Conservation (phyloP, 92 coral and sea anemone species). For the Porites rus region DNA sequence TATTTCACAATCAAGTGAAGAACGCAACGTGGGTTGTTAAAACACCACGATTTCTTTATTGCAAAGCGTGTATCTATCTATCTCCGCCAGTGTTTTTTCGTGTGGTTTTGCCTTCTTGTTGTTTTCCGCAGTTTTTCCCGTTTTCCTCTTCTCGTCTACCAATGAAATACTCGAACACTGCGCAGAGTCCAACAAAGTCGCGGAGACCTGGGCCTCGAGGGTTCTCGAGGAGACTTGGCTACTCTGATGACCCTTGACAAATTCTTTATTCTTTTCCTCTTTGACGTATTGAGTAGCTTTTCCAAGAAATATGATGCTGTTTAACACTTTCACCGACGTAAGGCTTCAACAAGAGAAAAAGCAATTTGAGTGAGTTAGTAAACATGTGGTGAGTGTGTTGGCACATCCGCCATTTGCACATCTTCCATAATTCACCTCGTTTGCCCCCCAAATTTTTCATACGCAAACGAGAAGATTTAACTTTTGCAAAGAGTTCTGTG, state of each 20-base stretch:
- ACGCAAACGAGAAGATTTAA: too few relatives aligned
- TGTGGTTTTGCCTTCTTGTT: slow-evolving; percentile 46
- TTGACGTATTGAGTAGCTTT: slow-evolving; percentile 88
- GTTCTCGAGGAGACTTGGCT: slow-evolving; percentile 27
- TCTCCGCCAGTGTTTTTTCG: slow-evolving; percentile 88
- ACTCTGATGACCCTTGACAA: slow-evolving; percentile 1
- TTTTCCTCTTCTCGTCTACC: slow-evolving; percentile 19
- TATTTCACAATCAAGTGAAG: not conserved
- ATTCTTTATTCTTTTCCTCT: slow-evolving; percentile 71
- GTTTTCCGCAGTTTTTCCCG: not conserved
- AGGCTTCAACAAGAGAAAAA: slow-evolving; percentile 60
- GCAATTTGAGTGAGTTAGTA: too few relatives aligned
- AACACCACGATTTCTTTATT: slow-evolving; percentile 92
- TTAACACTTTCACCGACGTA: slow-evolving; percentile 86
- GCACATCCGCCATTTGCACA: too few relatives aligned
- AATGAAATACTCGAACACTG: slow-evolving; percentile 31
- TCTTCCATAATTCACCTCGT: too few relatives aligned
- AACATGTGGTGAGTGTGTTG: too few relatives aligned
- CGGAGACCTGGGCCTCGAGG: slow-evolving; percentile 47
- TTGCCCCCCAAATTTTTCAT: too few relatives aligned
- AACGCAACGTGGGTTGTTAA: not conserved
- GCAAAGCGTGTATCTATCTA: slow-evolving; percentile 95
- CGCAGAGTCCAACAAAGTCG: slow-evolving; percentile 45
- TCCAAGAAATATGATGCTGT: slow-evolving; percentile 95
- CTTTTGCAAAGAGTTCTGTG: too few relatives aligned